phyloP scores from a whole-genome alignment of 2,888 invertebrate species.

The Ctenicera cuprea region DNA sequence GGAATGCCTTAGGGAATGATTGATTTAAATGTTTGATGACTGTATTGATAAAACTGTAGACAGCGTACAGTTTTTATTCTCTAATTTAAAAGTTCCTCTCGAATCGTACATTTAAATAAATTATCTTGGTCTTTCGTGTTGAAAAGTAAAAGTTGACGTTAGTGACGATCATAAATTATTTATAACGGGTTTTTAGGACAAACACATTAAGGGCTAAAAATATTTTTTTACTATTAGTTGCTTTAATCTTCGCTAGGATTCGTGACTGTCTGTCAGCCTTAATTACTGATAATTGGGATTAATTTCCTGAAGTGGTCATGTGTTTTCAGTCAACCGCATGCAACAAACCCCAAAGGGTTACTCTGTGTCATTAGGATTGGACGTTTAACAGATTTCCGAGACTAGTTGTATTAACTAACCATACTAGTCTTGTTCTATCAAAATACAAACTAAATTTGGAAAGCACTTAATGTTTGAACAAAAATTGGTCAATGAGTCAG shows the following conservation, averaged over 20 bases:
- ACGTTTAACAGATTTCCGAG: slow-evolving; percentile 30
- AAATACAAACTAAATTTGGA: background rate
- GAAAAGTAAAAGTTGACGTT: slow-evolving; percentile 11
- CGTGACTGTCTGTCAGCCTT: slow-evolving; percentile 53
- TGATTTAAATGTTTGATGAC: slow-evolving; percentile 60
- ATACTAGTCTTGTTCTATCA: background rate
- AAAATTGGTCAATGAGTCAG: background rate
- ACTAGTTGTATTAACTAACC: slow-evolving; percentile 21
- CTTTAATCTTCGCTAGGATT: slow-evolving; percentile 29
- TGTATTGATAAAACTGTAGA: slow-evolving; percentile 55
- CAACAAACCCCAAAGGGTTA: slow-evolving; percentile 38
- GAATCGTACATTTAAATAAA: slow-evolving; percentile 43
- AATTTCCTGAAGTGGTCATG: slow-evolving; percentile 58
- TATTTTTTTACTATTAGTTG: slow-evolving; percentile 4
- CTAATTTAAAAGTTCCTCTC: slow-evolving; percentile 35
- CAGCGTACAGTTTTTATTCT: slow-evolving; percentile 36
- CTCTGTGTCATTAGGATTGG: slow-evolving; percentile 19
- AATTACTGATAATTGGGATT: slow-evolving; percentile 58
- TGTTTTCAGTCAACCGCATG: slow-evolving; percentile 50
- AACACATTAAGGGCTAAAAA: too few species aligned
- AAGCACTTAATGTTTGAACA: background rate
- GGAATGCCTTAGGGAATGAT: slow-evolving; percentile 53
- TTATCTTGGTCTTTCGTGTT: slow-evolving; percentile 24
- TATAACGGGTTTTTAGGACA: slow-evolving; percentile 30
- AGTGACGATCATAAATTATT: slow-evolving; percentile 45